A percentile compares a stretch with the other conserved stretches of the same genome.
These are phyloP conservation scores for Chunga burmeisteri DNA, from an alignment of 2,113 vertebrate species.

Conservation along the genomic window DNA sequence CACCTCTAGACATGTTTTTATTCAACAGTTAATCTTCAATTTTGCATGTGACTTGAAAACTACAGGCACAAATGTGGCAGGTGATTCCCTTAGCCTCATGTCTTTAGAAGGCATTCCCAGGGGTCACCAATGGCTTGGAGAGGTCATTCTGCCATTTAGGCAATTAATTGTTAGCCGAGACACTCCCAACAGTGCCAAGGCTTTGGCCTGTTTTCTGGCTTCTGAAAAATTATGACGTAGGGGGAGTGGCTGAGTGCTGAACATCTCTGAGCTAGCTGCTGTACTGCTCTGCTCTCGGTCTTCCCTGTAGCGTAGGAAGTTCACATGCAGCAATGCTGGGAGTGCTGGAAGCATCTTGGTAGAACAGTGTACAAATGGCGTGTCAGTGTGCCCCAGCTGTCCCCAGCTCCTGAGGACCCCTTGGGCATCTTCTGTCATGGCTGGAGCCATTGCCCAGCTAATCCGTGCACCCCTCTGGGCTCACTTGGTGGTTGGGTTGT, in stretches of 20 bases:
- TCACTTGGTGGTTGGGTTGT: neutral
- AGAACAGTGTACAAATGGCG: neutral
- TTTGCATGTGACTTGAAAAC: neutral
- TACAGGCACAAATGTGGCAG: neutral
- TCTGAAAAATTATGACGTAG: neutral
- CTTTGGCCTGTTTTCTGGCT: too few species aligned
- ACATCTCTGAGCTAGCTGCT: too few species aligned
- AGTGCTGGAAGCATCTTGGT: neutral
- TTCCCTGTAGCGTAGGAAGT: neutral
- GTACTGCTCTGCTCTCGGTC: neutral
- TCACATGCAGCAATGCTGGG: neutral
- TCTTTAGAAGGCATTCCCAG: neutral
- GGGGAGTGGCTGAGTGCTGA: neutral
- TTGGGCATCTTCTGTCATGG: neutral
- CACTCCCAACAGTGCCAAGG: neutral
- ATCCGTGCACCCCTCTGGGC: neutral
- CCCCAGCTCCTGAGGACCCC: neutral
- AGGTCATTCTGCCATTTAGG: neutral
- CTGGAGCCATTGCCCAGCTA: too few species aligned
- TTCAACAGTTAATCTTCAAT: neutral
- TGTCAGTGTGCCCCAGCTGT: accelerated
- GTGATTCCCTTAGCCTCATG: neutral
- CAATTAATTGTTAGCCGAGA: too few species aligned
- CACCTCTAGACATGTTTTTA: neutral
- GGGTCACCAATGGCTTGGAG: too few species aligned